Evolutionary conservation across 2,113 vertebrate genomes (phyloP).

Genomic region (Nesogale talazaci): DNA sequence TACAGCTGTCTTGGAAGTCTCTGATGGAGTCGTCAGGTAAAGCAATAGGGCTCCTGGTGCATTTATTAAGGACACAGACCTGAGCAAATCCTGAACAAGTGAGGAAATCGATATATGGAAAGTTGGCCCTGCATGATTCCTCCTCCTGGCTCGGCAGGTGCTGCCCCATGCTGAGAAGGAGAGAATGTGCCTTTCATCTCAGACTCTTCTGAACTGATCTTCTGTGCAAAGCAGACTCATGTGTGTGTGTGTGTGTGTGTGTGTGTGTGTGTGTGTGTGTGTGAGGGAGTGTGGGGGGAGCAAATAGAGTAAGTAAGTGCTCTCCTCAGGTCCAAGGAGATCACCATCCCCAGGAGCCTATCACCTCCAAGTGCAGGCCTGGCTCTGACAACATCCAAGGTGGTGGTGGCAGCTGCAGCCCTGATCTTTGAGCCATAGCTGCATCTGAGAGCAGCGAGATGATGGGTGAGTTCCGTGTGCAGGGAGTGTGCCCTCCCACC

Average conservation of each 20-base stretch:
- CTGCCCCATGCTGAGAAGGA: too few relatives aligned
- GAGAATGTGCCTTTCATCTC: not conserved
- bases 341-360: not conserved
- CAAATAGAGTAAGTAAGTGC: not conserved
- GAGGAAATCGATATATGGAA: not conserved
- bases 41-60: not conserved
- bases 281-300: too few relatives aligned
- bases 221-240: not conserved
- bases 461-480: too few relatives aligned
- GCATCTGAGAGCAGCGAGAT: not conserved
- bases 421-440: not conserved
- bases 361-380: not conserved
- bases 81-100: constrained; percentile 7
- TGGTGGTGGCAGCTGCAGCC: not conserved
- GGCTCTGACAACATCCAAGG: not conserved
- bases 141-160: not conserved
- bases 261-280: too few relatives aligned
- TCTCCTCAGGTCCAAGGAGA: not conserved
- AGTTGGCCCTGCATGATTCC: not conserved
- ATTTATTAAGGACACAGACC: constrained; percentile 34
- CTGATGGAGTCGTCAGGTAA: not conserved
- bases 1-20: not conserved
- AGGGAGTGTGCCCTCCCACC: too few relatives aligned
- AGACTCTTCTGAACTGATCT: not conserved
- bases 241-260: too few relatives aligned